Evolutionary conservation across 2,113 vertebrate species (phyloP).

Genomic region (Myodes glareolus): DNA sequence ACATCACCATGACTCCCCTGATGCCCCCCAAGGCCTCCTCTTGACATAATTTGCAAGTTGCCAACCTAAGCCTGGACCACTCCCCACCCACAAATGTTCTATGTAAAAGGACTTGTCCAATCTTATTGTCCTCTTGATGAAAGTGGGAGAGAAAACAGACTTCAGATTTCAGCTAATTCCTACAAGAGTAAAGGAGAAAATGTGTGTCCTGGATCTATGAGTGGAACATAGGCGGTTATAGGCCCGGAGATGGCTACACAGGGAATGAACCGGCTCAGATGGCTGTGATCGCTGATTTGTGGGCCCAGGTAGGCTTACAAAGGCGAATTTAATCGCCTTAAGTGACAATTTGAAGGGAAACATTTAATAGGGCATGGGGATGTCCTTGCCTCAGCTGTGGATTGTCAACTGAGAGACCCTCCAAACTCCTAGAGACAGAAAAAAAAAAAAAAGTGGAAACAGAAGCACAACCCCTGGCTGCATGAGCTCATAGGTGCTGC

Average conservation of each 20-base stretch:
- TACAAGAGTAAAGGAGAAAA: background rate
- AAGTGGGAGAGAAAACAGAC: background rate
- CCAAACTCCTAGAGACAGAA: background rate
- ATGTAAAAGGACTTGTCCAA: background rate
- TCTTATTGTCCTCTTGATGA: background rate
- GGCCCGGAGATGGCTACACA: background rate
- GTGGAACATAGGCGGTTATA: background rate
- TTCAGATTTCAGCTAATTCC: background rate
- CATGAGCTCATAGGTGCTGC: background rate
- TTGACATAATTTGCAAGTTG: background rate
- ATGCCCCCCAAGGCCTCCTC: background rate
- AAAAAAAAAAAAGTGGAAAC: background rate
- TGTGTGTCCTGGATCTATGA: rapidly evolving
- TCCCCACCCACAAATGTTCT: rapidly evolving
- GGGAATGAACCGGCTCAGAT: background rate
- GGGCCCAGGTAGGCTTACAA: background rate
- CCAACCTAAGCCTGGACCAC: background rate
- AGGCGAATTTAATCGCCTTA: background rate
- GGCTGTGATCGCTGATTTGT: background rate
- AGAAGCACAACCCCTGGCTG: rapidly evolving
- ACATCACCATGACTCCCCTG: background rate
- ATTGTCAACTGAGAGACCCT: background rate
- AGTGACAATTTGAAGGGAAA: background rate
- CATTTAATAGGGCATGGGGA: background rate
- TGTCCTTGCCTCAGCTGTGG: too few relatives aligned